A percentile compares a stretch with the other conserved stretches of the same genome.
phyloP scores from a whole-genome alignment of 2,888 invertebrate genomes.

The Alsophila aescularia region DNA sequence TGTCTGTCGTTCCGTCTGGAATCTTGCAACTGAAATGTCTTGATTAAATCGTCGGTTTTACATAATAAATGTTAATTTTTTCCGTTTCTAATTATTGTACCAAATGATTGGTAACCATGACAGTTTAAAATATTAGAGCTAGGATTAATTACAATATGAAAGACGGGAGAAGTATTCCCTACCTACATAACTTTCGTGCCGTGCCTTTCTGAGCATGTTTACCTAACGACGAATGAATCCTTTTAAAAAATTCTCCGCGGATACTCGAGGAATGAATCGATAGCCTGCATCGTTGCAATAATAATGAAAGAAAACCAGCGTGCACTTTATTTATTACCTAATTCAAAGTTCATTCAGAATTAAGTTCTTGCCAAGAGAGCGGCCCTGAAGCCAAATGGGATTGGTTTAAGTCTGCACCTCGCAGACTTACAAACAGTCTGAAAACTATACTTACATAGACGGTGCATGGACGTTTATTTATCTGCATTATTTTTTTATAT shows the following conservation, averaged over 20 bases:
- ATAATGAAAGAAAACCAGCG: constrained; percentile 61
- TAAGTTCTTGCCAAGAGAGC: constrained; percentile 60
- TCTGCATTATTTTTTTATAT: no score
- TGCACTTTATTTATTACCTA: constrained; percentile 67
- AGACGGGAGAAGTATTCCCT: no score
- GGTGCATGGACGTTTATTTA: no score
- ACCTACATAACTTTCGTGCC: no score
- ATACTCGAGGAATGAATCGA: constrained; percentile 39
- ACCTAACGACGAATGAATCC: constrained; percentile 1
- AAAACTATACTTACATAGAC: neutral
- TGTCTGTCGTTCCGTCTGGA: no score
- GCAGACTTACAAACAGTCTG: constrained; percentile 45
- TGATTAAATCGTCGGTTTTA: no score
- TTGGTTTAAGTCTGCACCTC: constrained; percentile 64
- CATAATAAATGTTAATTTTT: no score
- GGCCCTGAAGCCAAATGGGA: constrained; percentile 64
- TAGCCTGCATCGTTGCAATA: constrained; percentile 48
- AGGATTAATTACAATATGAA: no score
- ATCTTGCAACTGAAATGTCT: no score
- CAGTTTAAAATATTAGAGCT: no score
- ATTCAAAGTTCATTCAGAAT: constrained; percentile 72
- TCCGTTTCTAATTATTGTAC: no score
- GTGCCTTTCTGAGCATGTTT: neutral
- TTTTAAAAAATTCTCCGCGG: constrained; percentile 30
- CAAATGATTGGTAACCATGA: no score